Percentiles rank a stretch among this genome's conserved stretches.
Conservation (phyloP, 2,113 vertebrate species). For the Sceloporus tristichus region DNA sequence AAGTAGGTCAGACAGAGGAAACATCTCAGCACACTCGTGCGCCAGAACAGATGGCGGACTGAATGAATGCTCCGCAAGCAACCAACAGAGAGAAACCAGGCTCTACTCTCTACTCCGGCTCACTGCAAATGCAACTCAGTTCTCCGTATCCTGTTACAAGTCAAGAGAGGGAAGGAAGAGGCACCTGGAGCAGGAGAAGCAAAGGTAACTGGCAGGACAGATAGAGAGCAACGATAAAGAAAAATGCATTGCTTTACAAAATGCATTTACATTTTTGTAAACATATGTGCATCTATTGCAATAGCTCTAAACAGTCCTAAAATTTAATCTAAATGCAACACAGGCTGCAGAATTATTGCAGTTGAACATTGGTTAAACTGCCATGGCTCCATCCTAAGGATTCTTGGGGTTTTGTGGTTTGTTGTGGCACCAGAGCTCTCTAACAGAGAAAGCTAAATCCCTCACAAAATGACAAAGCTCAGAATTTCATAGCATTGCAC, state of each 20-base stretch:
- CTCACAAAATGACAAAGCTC: no score
- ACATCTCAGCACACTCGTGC: slow-evolving; percentile 66
- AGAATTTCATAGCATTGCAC: no score
- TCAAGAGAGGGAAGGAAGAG: not conserved
- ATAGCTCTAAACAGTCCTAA: no score
- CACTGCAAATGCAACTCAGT: slow-evolving; percentile 35
- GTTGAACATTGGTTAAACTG: no score
- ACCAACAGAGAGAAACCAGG: slow-evolving; percentile 54
- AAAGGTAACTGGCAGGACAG: not conserved
- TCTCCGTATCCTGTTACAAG: slow-evolving; percentile 42
- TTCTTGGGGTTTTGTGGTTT: no score
- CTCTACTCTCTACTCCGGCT: slow-evolving; percentile 43
- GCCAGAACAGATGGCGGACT: slow-evolving; percentile 65
- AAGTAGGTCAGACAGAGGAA: slow-evolving; percentile 76
- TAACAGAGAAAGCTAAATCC: no score
- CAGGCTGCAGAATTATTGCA: no score
- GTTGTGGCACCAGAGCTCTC: no score
- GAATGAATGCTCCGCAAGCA: slow-evolving; percentile 44
- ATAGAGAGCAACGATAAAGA: not conserved
- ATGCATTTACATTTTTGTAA: not conserved
- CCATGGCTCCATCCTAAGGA: no score
- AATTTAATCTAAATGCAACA: no score
- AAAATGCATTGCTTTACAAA: not conserved
- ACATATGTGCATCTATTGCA: no score
- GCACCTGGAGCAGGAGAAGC: slow-evolving; percentile 22